Percentiles rank a stretch among this genome's conserved stretches.
phyloP scores from a whole-genome alignment of 2,113 vertebrate species.

The Aplodontia rufa region DNA sequence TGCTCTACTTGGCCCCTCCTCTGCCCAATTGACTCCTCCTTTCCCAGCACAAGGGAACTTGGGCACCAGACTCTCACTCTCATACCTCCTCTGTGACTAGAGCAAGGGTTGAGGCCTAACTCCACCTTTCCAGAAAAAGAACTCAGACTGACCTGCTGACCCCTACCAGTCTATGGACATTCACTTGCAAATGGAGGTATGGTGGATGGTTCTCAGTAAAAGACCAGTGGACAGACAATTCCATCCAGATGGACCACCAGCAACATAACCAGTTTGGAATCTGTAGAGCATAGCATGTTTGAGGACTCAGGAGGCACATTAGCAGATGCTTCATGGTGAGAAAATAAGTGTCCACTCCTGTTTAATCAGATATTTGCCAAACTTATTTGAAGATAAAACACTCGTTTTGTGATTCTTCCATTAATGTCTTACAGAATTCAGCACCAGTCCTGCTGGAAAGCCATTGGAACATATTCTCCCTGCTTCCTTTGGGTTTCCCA shows the following conservation, averaged over 20 bases:
- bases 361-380: background rate
- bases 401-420: background rate
- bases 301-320: background rate
- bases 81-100: background rate
- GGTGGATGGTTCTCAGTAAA: background rate
- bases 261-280: accelerated
- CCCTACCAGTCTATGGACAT: background rate
- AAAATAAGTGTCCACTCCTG: background rate
- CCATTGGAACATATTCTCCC: background rate
- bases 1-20: background rate
- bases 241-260: background rate
- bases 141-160: background rate
- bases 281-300: no score
- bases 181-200: no score
- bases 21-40: background rate
- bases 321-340: background rate
- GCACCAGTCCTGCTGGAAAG: background rate
- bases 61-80: background rate
- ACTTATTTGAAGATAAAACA: background rate
- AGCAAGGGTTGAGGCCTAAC: background rate
- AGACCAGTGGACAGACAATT: background rate
- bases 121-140: background rate
- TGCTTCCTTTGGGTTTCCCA: accelerated
- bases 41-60: background rate
- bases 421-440: background rate